These are phyloP conservation scores for Neodiprion fabricii DNA, from an alignment of 1,140 invertebrate genomes.

Conservation along the genomic window DNA sequence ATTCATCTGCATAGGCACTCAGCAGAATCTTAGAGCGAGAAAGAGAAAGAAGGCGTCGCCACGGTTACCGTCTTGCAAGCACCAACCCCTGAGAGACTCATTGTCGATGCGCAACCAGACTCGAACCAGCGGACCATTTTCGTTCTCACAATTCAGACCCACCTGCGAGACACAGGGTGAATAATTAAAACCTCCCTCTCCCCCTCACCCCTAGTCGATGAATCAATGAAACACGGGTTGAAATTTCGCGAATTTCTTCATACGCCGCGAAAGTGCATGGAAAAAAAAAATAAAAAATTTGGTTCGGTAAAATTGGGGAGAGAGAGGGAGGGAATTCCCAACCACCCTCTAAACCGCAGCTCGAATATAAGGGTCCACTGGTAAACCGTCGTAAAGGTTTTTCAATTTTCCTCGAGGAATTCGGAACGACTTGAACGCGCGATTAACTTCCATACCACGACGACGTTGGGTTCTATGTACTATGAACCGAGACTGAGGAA, in stretches of 20 bases:
- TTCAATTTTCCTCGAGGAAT: background rate
- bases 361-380: too few species aligned
- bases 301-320: too few species aligned
- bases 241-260: too few species aligned
- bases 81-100: background rate
- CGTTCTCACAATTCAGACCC: slow-evolving; percentile 14
- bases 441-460: background rate
- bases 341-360: too few species aligned
- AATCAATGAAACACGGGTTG: too few species aligned
- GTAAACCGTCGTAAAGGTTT: background rate
- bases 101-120: background rate
- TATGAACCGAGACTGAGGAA: background rate
- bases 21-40: too few species aligned
- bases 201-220: too few species aligned
- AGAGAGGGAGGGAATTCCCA: background rate
- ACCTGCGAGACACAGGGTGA: slow-evolving; percentile 19
- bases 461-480: background rate
- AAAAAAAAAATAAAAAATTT: too few species aligned
- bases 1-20: slow-evolving; percentile 24
- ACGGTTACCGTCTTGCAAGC: background rate
- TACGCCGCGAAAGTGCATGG: too few species aligned
- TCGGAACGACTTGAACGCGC: background rate
- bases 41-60: slow-evolving; percentile 7
- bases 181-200: slow-evolving; percentile 17
- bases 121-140: slow-evolving; percentile 14